Conservation (phyloP, 1,140 invertebrate genomes). For the Caenorhabditis brenneri region DNA sequence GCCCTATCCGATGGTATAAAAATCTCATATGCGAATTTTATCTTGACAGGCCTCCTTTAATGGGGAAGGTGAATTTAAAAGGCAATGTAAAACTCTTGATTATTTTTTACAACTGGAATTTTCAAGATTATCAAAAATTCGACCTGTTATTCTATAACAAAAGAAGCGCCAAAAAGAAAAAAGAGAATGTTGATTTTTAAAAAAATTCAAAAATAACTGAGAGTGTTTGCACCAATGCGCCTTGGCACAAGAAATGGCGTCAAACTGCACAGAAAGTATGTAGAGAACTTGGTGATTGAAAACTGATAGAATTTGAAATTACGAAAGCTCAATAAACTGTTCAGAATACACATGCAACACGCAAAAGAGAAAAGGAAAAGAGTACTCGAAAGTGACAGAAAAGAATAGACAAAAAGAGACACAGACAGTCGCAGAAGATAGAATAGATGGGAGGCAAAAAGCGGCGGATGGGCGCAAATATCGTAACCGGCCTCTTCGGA, state of each 20-base stretch:
- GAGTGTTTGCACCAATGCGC: not conserved
- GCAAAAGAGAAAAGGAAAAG: conserved; percentile 2
- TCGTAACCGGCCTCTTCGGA: conserved; percentile 40
- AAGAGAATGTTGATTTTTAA: no score
- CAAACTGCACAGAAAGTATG: not conserved
- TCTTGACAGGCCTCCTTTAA: no score
- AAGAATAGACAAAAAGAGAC: conserved; percentile 16
- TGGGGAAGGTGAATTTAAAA: no score
- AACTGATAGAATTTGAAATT: no score
- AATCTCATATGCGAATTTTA: no score
- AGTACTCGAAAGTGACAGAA: conserved; percentile 20
- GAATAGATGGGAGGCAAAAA: conserved; percentile 20
- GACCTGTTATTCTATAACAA: no score
- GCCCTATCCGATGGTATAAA: no score
- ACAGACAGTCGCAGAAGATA: not conserved
- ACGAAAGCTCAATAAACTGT: not conserved
- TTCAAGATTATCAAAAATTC: no score
- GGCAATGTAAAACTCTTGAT: no score
- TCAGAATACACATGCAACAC: conserved; percentile 17
- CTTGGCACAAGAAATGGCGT: not conserved
- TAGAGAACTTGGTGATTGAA: no score
- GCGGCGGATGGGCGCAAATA: conserved; percentile 36
- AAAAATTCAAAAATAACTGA: not conserved
- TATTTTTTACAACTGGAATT: no score
- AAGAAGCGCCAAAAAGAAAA: not conserved